Evolutionary conservation across 2,797 vertebrate genomes (phyloP).

Genomic region (Spea hammondii): DNA sequence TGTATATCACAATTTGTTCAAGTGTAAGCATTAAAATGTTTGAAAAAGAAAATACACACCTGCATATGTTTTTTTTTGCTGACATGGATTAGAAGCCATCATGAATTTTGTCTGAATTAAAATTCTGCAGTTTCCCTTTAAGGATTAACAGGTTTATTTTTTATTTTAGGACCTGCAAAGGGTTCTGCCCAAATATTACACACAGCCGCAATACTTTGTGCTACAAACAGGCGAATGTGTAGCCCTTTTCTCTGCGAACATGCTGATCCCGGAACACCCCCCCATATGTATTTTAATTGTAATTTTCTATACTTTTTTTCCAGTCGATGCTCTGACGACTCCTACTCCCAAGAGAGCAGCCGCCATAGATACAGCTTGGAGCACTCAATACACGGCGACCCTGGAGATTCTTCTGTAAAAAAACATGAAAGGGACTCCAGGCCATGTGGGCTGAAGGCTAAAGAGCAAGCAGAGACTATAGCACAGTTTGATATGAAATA

Average conservation of each 20-base stretch:
- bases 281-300: neutral
- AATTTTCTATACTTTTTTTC: neutral
- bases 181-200: no score
- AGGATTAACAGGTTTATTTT: no score
- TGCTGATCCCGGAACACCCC: neutral
- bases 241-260: neutral
- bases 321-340: conserved; percentile 82
- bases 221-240: no score
- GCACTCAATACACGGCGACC: conserved; percentile 64
- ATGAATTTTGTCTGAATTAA: no score
- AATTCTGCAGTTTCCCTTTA: no score
- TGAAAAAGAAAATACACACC: no score
- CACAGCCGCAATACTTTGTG: no score
- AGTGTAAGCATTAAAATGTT: no score
- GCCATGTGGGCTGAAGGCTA: conserved; percentile 66
- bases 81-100: no score
- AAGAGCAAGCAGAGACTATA: conserved; percentile 77
- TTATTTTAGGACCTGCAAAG: no score
- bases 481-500: conserved; percentile 88
- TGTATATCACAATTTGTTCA: no score
- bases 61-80: no score
- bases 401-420: conserved; percentile 71
- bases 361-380: conserved; percentile 78
- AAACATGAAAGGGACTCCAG: conserved; percentile 83
- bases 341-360: conserved; percentile 59